A percentile compares a stretch with the other conserved stretches of the same genome.
phyloP scores from a whole-genome alignment of 2,888 invertebrate species.

The Antheraea assamensis region DNA sequence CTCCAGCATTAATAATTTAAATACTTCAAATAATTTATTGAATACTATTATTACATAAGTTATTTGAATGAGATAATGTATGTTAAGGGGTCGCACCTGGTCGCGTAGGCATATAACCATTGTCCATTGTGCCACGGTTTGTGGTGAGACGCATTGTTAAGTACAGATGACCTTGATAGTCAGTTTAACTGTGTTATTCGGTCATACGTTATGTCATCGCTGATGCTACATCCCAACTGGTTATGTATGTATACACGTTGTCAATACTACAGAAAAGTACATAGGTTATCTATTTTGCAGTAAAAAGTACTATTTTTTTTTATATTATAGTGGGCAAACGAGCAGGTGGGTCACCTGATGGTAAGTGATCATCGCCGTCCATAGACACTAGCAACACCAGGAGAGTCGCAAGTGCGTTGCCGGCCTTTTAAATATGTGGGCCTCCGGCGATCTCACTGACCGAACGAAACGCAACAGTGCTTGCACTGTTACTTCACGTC shows the following conservation, averaged over 20 bases:
- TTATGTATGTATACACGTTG: neutral
- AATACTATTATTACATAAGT: neutral
- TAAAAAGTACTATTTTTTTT: too few species aligned
- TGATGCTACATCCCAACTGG: neutral
- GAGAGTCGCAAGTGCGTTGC: too few species aligned
- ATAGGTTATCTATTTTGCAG: too few species aligned
- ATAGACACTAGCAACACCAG: too few species aligned
- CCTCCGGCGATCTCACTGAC: too few species aligned
- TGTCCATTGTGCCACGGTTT: conserved; percentile 38
- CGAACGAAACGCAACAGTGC: too few species aligned
- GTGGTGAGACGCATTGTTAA: conserved; percentile 7
- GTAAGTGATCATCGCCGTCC: too few species aligned
- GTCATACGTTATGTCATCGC: conserved; percentile 1
- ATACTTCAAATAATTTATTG: neutral
- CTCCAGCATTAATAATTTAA: neutral
- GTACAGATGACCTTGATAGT: conserved; percentile 23
- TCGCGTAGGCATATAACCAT: conserved; percentile 33
- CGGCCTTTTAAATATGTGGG: too few species aligned
- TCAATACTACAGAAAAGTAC: too few species aligned
- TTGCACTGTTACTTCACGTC: too few species aligned
- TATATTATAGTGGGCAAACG: too few species aligned
- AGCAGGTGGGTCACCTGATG: too few species aligned
- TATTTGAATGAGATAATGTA: conserved; percentile 19
- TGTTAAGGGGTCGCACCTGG: conserved; percentile 28
- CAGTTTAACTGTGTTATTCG: neutral